phyloP scores from a whole-genome alignment of 2,797 vertebrate genomes.

The Helicolenus hilgendorfi region DNA sequence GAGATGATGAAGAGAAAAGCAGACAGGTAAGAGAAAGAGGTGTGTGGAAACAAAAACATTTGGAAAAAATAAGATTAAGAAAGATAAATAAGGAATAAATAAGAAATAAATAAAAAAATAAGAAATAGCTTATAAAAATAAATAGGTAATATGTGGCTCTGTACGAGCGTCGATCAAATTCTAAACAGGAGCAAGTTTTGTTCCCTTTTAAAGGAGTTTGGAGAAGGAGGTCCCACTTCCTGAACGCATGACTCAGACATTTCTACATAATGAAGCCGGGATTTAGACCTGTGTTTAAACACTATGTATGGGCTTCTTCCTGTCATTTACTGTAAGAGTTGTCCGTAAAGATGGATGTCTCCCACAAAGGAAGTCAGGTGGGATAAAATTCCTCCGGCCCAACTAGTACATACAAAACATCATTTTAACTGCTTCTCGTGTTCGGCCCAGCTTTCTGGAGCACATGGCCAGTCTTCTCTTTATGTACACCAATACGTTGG shows the following conservation, averaged over 20 bases:
- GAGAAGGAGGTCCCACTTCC: constrained; percentile 70
- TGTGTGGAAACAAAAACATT: constrained; percentile 67
- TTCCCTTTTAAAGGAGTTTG: constrained; percentile 73
- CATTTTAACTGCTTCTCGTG: constrained; percentile 99
- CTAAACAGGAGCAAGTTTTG: constrained; percentile 42
- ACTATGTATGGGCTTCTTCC: constrained; percentile 72
- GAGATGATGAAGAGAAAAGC: constrained; percentile 59
- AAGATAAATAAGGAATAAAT: constrained; percentile 49
- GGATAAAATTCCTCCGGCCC: neutral
- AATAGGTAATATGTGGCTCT: constrained; percentile 15
- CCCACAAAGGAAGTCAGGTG: neutral
- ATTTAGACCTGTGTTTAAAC: constrained; percentile 52
- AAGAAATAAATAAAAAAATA: constrained; percentile 54
- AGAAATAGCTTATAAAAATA: constrained; percentile 23
- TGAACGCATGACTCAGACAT: constrained; percentile 77
- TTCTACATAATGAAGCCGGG: constrained; percentile 47
- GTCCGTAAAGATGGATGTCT: neutral
- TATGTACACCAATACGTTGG: constrained; percentile 98
- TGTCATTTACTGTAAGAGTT: constrained; percentile 28
- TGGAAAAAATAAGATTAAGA: constrained; percentile 17
- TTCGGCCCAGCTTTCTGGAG: constrained; percentile 97
- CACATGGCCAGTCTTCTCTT: constrained; percentile 99
- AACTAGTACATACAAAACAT: constrained; percentile 84
- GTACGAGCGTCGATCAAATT: constrained; percentile 2
- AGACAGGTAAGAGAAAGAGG: constrained; percentile 13